Evolutionary conservation across 2,888 invertebrate species (phyloP).

Genomic region (Athrips mouffetella): DNA sequence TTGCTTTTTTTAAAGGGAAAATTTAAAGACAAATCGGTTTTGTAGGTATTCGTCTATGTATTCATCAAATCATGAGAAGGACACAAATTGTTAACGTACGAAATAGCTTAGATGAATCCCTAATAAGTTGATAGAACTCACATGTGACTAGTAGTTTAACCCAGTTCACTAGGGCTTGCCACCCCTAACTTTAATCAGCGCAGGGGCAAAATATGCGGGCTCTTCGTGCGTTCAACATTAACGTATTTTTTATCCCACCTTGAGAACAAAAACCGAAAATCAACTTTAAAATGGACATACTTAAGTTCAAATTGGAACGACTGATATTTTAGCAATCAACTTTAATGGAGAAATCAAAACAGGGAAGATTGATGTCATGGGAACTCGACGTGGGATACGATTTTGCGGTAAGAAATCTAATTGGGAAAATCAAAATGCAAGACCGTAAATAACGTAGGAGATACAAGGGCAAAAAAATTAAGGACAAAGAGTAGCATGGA

Average conservation of each 20-base stretch:
- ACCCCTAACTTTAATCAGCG: conserved; percentile 53
- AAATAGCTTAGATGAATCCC: conserved; percentile 8
- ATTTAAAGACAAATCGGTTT: too few species aligned
- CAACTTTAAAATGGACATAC: conserved; percentile 16
- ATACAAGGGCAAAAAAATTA: too few species aligned
- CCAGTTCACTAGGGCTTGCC: conserved; percentile 46
- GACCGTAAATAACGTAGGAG: conserved; percentile 14
- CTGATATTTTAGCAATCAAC: conserved; percentile 50
- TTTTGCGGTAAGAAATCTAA: conserved; percentile 24
- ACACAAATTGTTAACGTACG: too few species aligned
- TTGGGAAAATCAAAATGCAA: neutral
- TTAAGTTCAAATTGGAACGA: conserved; percentile 21
- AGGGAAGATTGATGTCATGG: conserved; percentile 66
- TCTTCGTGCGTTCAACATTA: conserved; percentile 37
- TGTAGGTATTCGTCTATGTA: too few species aligned
- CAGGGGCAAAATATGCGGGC: conserved; percentile 65
- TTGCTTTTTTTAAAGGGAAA: too few species aligned
- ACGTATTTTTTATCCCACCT: conserved; percentile 41
- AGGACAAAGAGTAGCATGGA: too few species aligned
- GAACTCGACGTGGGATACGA: conserved; percentile 51
- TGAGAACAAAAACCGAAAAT: conserved; percentile 21
- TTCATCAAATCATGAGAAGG: too few species aligned
- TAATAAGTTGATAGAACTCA: conserved; percentile 32
- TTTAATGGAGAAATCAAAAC: conserved; percentile 67
- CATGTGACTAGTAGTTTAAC: conserved; percentile 35